phyloP scores from a whole-genome alignment of 2,113 vertebrate species.

The Forbesichthys agassizii region DNA sequence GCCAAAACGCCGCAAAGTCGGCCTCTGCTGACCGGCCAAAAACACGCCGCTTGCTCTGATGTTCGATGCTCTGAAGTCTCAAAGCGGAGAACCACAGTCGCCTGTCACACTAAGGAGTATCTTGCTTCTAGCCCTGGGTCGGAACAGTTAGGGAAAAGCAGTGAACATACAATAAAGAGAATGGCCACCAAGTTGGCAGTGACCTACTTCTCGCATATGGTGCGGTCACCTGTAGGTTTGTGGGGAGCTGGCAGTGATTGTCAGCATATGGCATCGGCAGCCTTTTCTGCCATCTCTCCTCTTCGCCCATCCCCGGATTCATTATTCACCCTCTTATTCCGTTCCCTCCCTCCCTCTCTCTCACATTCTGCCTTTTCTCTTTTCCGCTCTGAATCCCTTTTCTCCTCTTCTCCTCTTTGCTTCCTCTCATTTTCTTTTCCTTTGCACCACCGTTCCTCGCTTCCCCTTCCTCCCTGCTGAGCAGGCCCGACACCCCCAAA shows the following conservation, averaged over 20 bases:
- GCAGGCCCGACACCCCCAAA: slow-evolving; percentile 35
- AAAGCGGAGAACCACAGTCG: neutral
- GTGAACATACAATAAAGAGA: too few relatives aligned
- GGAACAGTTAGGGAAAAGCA: slow-evolving; percentile 16
- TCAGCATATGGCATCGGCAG: slow-evolving; percentile 69
- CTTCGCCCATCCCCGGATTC: slow-evolving; percentile 14
- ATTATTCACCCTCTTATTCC: slow-evolving; percentile 28
- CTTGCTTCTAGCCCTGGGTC: slow-evolving; percentile 20
- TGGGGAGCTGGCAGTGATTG: slow-evolving; percentile 63
- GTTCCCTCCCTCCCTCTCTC: slow-evolving; percentile 13
- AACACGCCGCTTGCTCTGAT: slow-evolving; percentile 27
- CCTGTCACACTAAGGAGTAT: slow-evolving; percentile 1
- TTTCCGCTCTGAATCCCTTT: slow-evolving; percentile 12
- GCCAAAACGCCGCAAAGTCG: slow-evolving; percentile 13
- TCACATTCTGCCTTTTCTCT: slow-evolving; percentile 14
- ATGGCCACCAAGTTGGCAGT: slow-evolving; percentile 57
- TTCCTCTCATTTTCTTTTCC: slow-evolving; percentile 19
- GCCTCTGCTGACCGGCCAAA: slow-evolving; percentile 17
- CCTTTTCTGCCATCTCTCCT: slow-evolving; percentile 26
- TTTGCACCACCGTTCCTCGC: slow-evolving; percentile 6
- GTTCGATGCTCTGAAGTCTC: slow-evolving; percentile 38
- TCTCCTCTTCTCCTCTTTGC: slow-evolving; percentile 15
- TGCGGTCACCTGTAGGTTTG: slow-evolving; percentile 74
- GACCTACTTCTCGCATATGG: slow-evolving; percentile 72
- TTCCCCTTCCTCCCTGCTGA: slow-evolving; percentile 25